Percentiles rank a stretch among this genome's conserved stretches.
phyloP scores from a whole-genome alignment of 2,797 vertebrate species.

The Sebastes wilsoni region DNA sequence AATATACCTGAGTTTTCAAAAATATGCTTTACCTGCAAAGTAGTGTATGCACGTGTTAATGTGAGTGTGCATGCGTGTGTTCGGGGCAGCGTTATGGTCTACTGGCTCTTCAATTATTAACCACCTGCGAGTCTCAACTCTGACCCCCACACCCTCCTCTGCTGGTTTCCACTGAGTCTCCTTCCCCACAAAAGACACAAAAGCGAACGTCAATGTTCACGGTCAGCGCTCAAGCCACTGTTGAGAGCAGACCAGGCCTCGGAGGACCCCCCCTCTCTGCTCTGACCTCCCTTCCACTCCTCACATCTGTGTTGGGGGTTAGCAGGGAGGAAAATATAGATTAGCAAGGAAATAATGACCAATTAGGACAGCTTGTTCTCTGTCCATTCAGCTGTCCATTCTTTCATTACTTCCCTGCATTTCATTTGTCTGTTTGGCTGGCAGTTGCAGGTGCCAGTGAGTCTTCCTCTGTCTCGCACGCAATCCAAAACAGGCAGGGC shows the following conservation, averaged over 20 bases:
- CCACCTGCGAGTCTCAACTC: constrained; percentile 56
- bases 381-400: constrained; percentile 59
- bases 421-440: constrained; percentile 63
- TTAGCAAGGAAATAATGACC: constrained; percentile 68
- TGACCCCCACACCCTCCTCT: constrained; percentile 52
- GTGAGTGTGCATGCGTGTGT: not conserved
- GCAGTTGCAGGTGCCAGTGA: constrained; percentile 65
- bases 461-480: constrained; percentile 57
- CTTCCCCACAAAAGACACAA: constrained; percentile 45
- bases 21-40: not conserved
- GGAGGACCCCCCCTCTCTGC: not conserved
- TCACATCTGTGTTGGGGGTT: constrained; percentile 66
- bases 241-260: constrained; percentile 26
- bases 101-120: constrained; percentile 36
- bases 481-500: constrained; percentile 49
- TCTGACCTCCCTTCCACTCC: constrained; percentile 30
- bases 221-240: constrained; percentile 54
- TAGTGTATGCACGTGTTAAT: not conserved
- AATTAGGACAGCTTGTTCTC: constrained; percentile 68
- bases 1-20: not conserved
- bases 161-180: constrained; percentile 33
- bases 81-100: constrained; percentile 3
- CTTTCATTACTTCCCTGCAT: constrained; percentile 40
- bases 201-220: constrained; percentile 47
- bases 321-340: constrained; percentile 61